Evolutionary conservation across 2,113 vertebrate genomes (phyloP), one percentile per base, ranked within the genome.

Genomic region (Calyptomena viridis): DNA sequence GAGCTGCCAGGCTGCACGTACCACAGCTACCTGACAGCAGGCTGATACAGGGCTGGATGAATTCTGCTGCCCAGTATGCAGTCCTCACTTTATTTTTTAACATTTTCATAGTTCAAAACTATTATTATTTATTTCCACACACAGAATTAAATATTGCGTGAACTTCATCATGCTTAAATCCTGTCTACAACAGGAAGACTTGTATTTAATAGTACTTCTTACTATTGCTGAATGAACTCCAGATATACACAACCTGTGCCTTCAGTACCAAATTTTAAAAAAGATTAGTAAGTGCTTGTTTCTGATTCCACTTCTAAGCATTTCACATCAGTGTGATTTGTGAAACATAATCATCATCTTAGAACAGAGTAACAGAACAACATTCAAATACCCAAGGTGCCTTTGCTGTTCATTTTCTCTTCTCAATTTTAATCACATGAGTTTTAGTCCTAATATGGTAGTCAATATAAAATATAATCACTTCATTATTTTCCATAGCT

Each of bases 1-100:
- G 0, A 11, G 42, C 46, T 60, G 46, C 60, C 12, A 3, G 13
- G 31, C 1, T 49, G 25, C 60, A 33, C 0, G 0, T 17, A 12
- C 17, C 31, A 46, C 50, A 71, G 24, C 0, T 0, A n/a, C 46
- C 66, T 53, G 35, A 42, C 35, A 63, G 30, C 49, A 64, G 55
- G 40, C 23, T 40, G 18, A 5, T 13, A n/a, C n/a, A 25, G 30
- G 25, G 53, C 62, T 39, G 11, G 0, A 0, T 7, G 22, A 80
- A 21, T 33, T 42, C 68, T 59, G 42, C 30, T 9, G 3, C 80
- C 33, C 71, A 35, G 42, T 55, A 8, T 7, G 12, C 4, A 6
- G 11, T 8, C 31, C 14, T 89, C 25, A 66, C 27, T 2, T 0
- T 8, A 28, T 28, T 64, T 67, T 63, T 82, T 11, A 23, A 12